A percentile compares a stretch with the other conserved stretches of the same genome.
phyloP scores from a whole-genome alignment of 2,888 invertebrate species.

The Pandemis heparana region DNA sequence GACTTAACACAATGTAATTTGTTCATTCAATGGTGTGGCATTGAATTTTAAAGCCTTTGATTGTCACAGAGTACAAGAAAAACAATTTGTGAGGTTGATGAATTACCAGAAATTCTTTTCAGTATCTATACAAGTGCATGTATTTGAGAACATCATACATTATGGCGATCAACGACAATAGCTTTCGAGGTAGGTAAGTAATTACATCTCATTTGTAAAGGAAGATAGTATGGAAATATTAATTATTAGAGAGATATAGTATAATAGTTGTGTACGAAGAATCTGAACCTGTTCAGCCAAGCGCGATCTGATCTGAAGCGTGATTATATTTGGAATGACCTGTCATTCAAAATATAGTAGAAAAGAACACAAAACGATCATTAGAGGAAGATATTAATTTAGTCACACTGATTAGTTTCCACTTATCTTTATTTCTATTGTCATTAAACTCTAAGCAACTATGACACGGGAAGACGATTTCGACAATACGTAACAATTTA shows the following conservation, averaged over 20 bases:
- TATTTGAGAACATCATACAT: not conserved
- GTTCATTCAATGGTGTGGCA: slow-evolving; percentile 52
- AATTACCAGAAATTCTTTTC: not conserved
- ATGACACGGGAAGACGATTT: not conserved
- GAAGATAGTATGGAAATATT: too few relatives aligned
- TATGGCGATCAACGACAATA: not conserved
- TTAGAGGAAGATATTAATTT: not conserved
- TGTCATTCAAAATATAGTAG: not conserved
- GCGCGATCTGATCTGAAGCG: too few relatives aligned
- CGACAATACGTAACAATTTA: not conserved
- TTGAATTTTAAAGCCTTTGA: slow-evolving; percentile 50
- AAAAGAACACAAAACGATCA: not conserved
- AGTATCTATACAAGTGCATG: not conserved
- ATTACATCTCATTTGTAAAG: too few relatives aligned
- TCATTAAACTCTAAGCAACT: not conserved
- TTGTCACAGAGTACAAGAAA: slow-evolving; percentile 4
- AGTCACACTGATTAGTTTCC: not conserved
- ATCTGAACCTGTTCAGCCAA: too few relatives aligned
- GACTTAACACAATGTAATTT: slow-evolving; percentile 44
- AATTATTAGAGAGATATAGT: too few relatives aligned
- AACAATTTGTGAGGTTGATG: not conserved
- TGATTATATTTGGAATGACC: too few relatives aligned
- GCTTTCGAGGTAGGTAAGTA: not conserved
- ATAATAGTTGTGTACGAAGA: not conserved
- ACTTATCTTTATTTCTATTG: not conserved